These are phyloP conservation scores for Datnioides undecimradiatus DNA, from an alignment of 2,113 vertebrate species.

Conservation along the genomic window DNA sequence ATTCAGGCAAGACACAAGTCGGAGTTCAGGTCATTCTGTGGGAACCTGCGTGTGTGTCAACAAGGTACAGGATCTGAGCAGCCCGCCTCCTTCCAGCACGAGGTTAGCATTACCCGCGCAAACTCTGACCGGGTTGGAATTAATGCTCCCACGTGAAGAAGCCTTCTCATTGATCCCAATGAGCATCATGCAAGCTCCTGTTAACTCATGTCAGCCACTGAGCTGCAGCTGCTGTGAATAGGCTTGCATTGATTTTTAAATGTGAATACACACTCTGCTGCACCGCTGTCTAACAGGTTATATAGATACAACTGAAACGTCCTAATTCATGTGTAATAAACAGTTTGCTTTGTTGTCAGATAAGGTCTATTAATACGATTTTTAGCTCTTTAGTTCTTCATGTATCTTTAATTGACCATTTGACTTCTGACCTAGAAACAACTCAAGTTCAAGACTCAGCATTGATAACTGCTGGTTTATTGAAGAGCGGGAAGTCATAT, in stretches of 20 bases:
- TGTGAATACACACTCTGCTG: too few relatives aligned
- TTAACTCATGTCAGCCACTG: background rate
- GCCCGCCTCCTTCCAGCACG: background rate
- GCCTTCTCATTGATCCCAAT: conserved; percentile 38
- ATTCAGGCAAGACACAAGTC: background rate
- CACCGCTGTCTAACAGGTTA: too few relatives aligned
- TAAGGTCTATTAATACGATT: too few relatives aligned
- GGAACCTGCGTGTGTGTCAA: background rate
- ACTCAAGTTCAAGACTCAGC: too few relatives aligned
- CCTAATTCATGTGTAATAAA: too few relatives aligned
- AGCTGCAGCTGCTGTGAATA: background rate
- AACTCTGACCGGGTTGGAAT: conserved; percentile 27
- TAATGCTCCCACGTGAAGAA: background rate
- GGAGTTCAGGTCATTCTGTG: background rate
- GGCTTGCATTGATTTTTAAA: background rate
- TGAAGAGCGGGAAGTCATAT: background rate
- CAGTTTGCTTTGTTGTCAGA: too few relatives aligned
- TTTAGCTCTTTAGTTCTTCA: too few relatives aligned
- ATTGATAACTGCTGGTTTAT: background rate
- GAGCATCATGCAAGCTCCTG: background rate
- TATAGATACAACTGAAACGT: too few relatives aligned
- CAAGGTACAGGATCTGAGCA: background rate
- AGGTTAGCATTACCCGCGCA: conserved; percentile 6
- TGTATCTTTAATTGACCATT: background rate
- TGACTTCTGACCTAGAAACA: background rate